Conservation (phyloP, 2,113 vertebrate species). For the Phylloscopus trochilus region DNA sequence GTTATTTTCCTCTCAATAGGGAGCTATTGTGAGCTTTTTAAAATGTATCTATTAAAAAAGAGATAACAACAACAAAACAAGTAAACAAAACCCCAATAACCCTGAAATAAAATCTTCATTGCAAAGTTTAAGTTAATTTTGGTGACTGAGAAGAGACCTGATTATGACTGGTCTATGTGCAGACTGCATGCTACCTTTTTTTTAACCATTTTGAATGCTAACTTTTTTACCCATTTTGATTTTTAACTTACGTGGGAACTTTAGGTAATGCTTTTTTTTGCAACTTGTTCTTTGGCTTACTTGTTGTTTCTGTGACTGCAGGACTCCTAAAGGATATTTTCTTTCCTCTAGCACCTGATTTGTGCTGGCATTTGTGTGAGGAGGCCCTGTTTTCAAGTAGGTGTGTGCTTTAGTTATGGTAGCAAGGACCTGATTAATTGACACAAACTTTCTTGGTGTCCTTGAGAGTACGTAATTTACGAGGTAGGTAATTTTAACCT, state of each 20-base stretch:
- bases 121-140: neutral
- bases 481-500: neutral
- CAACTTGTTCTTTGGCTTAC: neutral
- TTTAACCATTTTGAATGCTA: neutral
- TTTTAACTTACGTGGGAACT: neutral
- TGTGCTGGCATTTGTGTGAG: neutral
- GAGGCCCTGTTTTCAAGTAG: neutral
- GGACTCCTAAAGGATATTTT: neutral
- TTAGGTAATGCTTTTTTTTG: neutral
- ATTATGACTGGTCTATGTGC: neutral
- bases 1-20: neutral
- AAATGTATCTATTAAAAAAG: neutral
- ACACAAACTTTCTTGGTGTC: neutral
- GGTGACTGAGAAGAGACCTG: neutral
- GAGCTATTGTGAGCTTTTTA: neutral
- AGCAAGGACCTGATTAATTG: neutral
- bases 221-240: neutral
- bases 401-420: neutral
- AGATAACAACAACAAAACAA: neutral
- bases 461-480: neutral
- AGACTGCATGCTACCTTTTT: neutral
- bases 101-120: neutral
- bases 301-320: neutral
- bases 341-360: neutral
- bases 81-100: neutral